Conservation (phyloP, 2,113 vertebrate genomes). For the Oreochromis niloticus region DNA sequence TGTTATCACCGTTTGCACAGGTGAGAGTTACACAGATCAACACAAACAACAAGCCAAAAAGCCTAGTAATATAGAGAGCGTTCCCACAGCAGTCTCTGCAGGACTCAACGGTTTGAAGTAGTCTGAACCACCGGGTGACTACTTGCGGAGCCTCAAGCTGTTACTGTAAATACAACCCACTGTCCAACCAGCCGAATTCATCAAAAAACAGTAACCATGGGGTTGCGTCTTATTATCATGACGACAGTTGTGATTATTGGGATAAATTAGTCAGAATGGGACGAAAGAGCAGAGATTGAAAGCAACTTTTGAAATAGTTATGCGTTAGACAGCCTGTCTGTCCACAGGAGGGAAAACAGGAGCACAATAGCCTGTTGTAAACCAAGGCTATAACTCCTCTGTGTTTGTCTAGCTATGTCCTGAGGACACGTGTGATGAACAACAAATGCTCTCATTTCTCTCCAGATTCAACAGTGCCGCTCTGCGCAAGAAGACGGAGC, state of each 20-base stretch:
- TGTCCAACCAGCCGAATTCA: background rate
- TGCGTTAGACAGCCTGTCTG: slow-evolving; percentile 2
- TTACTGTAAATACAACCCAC: background rate
- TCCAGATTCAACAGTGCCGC: slow-evolving; percentile 57
- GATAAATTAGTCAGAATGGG: background rate
- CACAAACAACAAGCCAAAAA: background rate
- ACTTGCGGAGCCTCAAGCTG: background rate
- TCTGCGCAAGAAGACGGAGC: slow-evolving; percentile 31
- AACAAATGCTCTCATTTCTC: slow-evolving; percentile 33
- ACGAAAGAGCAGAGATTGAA: background rate
- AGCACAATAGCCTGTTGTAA: slow-evolving; percentile 9
- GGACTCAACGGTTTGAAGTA: background rate
- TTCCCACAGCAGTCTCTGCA: background rate
- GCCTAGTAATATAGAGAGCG: background rate
- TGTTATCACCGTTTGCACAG: background rate
- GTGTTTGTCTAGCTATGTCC: background rate
- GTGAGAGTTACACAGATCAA: background rate
- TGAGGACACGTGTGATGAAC: slow-evolving; percentile 46
- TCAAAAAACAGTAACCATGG: background rate
- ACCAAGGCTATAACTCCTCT: background rate
- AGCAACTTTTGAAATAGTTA: slow-evolving; percentile 27
- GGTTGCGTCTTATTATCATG: background rate
- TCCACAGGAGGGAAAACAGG: slow-evolving; percentile 1
- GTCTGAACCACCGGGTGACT: background rate
- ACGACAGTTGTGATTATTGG: background rate